Base-by-base conservation (phyloP, 2,797 vertebrate genomes). In the Tolypeutes matacus region DNA sequence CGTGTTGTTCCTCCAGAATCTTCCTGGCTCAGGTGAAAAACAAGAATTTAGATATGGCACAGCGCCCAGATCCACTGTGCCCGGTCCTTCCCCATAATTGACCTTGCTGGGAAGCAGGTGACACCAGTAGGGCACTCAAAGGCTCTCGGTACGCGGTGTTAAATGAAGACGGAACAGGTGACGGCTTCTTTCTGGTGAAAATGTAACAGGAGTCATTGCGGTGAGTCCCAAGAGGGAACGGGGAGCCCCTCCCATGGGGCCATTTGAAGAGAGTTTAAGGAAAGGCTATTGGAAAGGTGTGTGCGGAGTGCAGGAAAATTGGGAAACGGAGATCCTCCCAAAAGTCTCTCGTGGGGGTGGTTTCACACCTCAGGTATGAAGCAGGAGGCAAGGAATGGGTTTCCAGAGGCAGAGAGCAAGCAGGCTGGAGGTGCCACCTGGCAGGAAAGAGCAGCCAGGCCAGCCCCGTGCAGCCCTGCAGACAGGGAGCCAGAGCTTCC, bases 11-110 rank as follows among this genome's bases (percentile, higher is more conserved):
- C 13, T n/a, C 17, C n/a, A 15, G 25, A 29, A 5, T 27, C 46
- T 27, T 5, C 14, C 7, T 34, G 11, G 7, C 10, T n/a, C 3
- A 1, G 11, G 11, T 11, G 60, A 46, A 29, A 65, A 21, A 2
- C 1, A 17, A n/a, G 49, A 3, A 5, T 67, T 1, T 17, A 25
- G 17, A 56, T 4, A 3, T 0, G 4, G 13, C 46, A 10, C 29
- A 17, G 14, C 29, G 5, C 21, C 14, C 36, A n/a, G 25, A 1
- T 21, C 25, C 29, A 1, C 1, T 10, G 12, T 12, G 21, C 34
- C 29, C 2, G 7, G 11, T 13, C 4, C 9, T 2, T 34, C 15
- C 15, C 56, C 14, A 25, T 5, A 4, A 11, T 53, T 17, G 4
- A 13, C 31, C 21, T 39, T 81, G 58, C 5, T 3, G 25, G 31